Base-by-base conservation (phyloP, 2,888 invertebrate species). In the Aethes cnicana region DNA sequence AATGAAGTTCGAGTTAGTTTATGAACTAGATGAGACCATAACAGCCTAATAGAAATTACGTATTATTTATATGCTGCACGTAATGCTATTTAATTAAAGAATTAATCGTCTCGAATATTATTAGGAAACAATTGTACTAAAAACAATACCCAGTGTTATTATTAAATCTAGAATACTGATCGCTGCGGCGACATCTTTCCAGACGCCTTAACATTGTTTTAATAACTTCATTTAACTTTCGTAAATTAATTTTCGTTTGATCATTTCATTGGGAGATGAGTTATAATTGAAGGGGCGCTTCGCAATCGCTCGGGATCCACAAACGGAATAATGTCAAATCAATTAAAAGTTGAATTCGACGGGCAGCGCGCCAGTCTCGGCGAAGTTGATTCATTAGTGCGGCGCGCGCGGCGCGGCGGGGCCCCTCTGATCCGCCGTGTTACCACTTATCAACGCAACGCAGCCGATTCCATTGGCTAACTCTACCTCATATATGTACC, bases 281-380 rank as follows among this genome's bases (percentile, higher is more conserved):
- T 83, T 81, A 81, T 83, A 86, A 84, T 85, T 83, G 83, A 79
- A 80, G 79, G 78, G 74, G 81, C 70, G 69, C 74, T 73, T 72
- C 76, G 75, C 74, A 73, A 78, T 79, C 73, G 76, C 69, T 71
- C 71, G 69, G 72, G 73, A 70, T 77, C 75, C 81, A 77, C 82
- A 83, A 84, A 84, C 74, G 81, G 84, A 86, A 86, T 87, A 84
- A 86, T 85, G 81, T 79, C 78, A 82, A 86, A 85, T 86, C 86
- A 85, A 87, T 86, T 87, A 85, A 85, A 86, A 86, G 81, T 85
- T 86, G 74, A 76, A 79, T 80, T 80, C 70, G 74, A 67, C 73
- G 80, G 79, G 81, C 80, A 75, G 62, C 68, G 69, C 75, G 81
- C 81, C 83, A 78, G 70, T 63, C 69, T 60, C 67, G 59, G 62